A percentile compares a stretch with the other conserved stretches of the same genome.
Conservation (phyloP, 1,140 invertebrate genomes). For the Plectrocnemia conspersa region DNA sequence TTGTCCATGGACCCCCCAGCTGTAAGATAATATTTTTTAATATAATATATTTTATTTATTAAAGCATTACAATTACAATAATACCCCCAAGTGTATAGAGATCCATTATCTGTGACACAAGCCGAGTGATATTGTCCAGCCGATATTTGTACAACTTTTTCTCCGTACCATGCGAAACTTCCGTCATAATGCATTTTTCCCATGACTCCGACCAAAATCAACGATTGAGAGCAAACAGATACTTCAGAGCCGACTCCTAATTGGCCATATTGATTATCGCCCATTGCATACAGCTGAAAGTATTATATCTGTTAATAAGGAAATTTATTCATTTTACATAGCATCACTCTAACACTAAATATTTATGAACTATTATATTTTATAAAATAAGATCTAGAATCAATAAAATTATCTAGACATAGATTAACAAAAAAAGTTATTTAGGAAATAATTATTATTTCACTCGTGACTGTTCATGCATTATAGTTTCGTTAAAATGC, state of each 20-base stretch:
- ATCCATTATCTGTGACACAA: conserved; percentile 61
- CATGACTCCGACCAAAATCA: conserved; percentile 23
- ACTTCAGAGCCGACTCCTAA: conserved; percentile 60
- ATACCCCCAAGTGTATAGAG: conserved; percentile 57
- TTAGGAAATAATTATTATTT: too few species aligned
- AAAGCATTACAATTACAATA: not conserved
- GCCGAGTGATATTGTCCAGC: conserved; percentile 72
- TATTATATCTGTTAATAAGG: too few species aligned
- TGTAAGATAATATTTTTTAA: conserved; percentile 35
- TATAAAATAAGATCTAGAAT: not conserved
- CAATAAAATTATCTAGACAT: not conserved
- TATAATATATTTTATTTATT: not conserved
- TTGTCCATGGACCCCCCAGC: conserved; percentile 79
- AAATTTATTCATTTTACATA: too few species aligned
- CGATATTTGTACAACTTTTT: conserved; percentile 57
- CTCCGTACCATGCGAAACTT: conserved; percentile 30
- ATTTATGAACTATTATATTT: too few species aligned
- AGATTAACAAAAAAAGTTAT: too few species aligned
- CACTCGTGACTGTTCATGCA: too few species aligned
- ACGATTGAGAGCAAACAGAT: conserved; percentile 10
- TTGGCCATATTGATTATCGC: conserved; percentile 67
- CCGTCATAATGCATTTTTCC: conserved; percentile 39
- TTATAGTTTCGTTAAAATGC: too few species aligned
- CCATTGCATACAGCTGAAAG: conserved; percentile 65
- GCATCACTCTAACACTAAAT: too few species aligned